Evolutionary conservation across 2,888 invertebrate species (phyloP), one percentile per base, ranked within the genome.

Genomic region (Cacoxenus indagator): DNA sequence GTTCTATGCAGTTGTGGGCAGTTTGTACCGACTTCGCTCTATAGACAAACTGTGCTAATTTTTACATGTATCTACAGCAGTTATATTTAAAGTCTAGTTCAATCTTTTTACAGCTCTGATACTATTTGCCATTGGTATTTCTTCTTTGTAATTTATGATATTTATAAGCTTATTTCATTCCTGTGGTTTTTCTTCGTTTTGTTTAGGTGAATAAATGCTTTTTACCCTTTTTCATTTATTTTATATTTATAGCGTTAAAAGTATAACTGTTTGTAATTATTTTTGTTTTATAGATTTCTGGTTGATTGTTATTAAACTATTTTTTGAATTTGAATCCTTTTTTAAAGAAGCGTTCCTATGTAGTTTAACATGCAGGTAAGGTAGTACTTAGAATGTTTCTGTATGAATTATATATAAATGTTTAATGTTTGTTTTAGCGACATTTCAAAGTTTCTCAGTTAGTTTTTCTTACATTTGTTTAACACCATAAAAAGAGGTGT

Each of bases 171-270:
- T 76, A 65, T 59, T 68, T 68, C 71, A 62, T 37, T 31, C 24
- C 29, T 69, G 24, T 67, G 31, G n/a, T 48, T 57, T 46, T 43
- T 17, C 55, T 64, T 70, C 61, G 66, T 46, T 26, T 45, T 69
- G 65, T 67, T 71, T 74, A 73, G 80, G 76, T 79, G 78, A 77
- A 71, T 83, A 84, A 84, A 84, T 81, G 82, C 83, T 81, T 75
- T 83, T 84, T 84, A 85, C 85, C 85, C 85, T 83, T 83, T 78
- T 82, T 27, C 24, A 37, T 37, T 62, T 11, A 27, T 19, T 55
- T 62, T 61, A 0, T 64, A 55, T 65, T n/a, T 46, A 55, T 46
- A 31, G 62, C 24, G 27, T 46, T 67, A 4, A 62, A 54, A 62
- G 24, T 67, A 64, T 67, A 62, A 51, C 26, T 64, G 55, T 65